Conservation (phyloP, 1,140 invertebrate genomes). For the Aricia agestis region DNA sequence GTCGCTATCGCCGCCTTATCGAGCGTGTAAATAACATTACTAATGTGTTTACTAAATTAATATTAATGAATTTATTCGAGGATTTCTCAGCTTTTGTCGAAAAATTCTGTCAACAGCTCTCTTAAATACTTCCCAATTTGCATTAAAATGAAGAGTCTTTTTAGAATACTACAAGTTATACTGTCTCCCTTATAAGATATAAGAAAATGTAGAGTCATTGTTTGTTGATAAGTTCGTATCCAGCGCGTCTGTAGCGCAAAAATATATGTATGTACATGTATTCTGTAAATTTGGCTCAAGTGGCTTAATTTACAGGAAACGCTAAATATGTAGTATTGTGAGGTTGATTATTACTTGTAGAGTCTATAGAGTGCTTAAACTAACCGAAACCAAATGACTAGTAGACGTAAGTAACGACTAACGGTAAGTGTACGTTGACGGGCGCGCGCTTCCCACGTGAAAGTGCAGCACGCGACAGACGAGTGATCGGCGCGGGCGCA, state of each 20-base stretch:
- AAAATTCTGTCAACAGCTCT: background rate
- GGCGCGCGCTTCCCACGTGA: slow-evolving; percentile 24
- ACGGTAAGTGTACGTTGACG: slow-evolving; percentile 6
- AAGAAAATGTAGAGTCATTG: background rate
- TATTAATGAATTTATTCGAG: too few relatives aligned
- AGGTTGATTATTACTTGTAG: background rate
- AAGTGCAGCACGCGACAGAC: slow-evolving; percentile 34
- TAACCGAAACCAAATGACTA: background rate
- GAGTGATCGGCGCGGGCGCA: slow-evolving; percentile 33
- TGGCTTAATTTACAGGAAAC: background rate
- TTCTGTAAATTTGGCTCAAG: background rate
- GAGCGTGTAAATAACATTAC: background rate
- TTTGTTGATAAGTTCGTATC: background rate
- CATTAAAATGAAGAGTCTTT: too few relatives aligned
- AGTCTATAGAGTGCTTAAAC: background rate
- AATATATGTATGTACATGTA: background rate
- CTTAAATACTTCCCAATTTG: too few relatives aligned
- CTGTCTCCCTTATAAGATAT: background rate
- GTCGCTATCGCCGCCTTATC: background rate
- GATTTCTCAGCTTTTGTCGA: background rate
- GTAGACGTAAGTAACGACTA: background rate
- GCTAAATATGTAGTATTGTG: too few relatives aligned
- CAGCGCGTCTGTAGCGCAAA: background rate
- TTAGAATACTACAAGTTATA: too few relatives aligned
- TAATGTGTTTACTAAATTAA: background rate